phyloP scores from a whole-genome alignment of 1,140 invertebrate species.

The Ips nitidus region DNA sequence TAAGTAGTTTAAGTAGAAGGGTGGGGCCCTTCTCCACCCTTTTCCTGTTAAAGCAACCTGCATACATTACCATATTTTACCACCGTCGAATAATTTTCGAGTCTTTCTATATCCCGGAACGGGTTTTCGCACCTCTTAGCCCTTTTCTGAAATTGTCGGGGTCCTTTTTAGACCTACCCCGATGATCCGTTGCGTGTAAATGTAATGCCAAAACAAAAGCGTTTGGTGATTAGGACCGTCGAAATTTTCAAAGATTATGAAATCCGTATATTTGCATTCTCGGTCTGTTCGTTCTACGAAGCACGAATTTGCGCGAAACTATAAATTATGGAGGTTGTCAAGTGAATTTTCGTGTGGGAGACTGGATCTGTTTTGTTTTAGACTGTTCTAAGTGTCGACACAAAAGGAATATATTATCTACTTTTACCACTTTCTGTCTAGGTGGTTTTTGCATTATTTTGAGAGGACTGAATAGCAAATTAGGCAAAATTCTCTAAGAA shows the following conservation, averaged over 20 bases:
- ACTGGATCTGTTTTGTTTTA: no score
- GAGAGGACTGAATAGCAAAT: no score
- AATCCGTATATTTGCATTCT: neutral
- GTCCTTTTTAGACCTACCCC: no score
- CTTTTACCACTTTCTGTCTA: no score
- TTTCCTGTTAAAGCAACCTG: conserved; percentile 31
- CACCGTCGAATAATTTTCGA: conserved; percentile 24
- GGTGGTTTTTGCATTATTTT: no score
- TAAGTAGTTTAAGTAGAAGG: conserved; percentile 28
- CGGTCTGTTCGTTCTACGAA: no score
- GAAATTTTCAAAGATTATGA: neutral
- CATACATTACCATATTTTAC: conserved; percentile 32
- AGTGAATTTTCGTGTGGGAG: no score
- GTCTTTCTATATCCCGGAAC: neutral
- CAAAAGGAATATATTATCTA: no score
- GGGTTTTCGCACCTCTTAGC: neutral
- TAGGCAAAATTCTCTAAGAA: no score
- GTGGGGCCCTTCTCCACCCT: conserved; percentile 20
- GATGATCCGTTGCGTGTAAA: neutral
- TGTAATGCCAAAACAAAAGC: neutral
- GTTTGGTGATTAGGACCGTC: neutral
- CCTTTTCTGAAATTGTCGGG: neutral
- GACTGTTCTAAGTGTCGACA: no score
- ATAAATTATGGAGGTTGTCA: no score
- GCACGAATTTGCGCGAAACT: no score